Conservation (phyloP, 2,113 vertebrate genomes). For the Riparia riparia region DNA sequence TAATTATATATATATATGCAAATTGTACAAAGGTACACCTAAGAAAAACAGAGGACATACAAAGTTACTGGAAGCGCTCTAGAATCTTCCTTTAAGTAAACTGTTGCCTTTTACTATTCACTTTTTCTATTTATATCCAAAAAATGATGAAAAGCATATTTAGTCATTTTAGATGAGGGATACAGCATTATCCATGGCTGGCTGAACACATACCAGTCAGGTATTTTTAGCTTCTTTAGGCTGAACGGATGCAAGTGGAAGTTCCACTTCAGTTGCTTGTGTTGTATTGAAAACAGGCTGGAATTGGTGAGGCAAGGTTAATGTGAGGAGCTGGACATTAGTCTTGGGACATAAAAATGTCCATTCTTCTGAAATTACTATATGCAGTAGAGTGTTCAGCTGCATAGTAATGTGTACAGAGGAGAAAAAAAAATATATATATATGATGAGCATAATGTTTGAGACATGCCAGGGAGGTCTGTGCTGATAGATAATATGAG, state of each 20-base stretch:
- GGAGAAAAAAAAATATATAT: background rate
- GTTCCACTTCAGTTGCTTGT: background rate
- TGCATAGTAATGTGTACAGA: background rate
- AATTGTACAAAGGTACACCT: background rate
- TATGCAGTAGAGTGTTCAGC: background rate
- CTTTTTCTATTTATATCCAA: background rate
- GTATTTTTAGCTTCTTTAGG: conserved; percentile 3
- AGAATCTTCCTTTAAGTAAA: background rate
- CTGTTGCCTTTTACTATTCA: background rate
- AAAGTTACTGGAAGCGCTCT: background rate
- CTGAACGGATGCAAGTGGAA: background rate
- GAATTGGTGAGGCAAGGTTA: conserved; percentile 7
- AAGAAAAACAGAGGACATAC: background rate
- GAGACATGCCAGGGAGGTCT: background rate
- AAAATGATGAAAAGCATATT: background rate
- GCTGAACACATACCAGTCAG: background rate
- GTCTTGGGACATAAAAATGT: background rate
- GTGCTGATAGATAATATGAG: background rate
- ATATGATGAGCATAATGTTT: background rate
- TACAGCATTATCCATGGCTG: background rate
- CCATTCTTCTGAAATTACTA: background rate
- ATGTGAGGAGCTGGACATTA: background rate
- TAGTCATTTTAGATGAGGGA: background rate
- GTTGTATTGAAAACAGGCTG: background rate
- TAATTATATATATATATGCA: background rate